Evolutionary conservation across 2,797 vertebrate species (phyloP).

Genomic region (Astyanax mexicanus): DNA sequence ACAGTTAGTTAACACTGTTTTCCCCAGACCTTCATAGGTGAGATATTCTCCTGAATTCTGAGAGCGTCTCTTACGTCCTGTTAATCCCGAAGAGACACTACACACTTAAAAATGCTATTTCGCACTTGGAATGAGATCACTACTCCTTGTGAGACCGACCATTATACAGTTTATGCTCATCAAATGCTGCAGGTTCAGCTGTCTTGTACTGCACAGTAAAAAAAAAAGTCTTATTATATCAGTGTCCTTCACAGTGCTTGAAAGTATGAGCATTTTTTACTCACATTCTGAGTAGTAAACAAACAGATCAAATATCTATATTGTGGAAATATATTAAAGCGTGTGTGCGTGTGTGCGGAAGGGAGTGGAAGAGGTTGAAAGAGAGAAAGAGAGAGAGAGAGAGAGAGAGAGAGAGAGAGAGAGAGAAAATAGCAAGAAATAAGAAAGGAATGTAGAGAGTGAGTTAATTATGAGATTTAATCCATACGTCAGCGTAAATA

Average conservation of each 20-base stretch:
- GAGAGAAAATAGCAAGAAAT: no score
- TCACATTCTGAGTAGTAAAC: not conserved
- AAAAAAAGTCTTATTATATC: not conserved
- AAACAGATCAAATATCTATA: not conserved
- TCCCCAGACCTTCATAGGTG: not conserved
- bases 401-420: no score
- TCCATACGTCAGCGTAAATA: no score
- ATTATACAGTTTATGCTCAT: not conserved
- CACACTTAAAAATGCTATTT: not conserved
- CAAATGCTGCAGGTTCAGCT: not conserved
- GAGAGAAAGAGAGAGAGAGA: no score
- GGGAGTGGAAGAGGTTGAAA: no score
- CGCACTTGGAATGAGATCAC: conserved; percentile 1
- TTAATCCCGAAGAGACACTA: conserved; percentile 1
- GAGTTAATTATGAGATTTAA: no score
- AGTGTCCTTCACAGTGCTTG: not conserved
- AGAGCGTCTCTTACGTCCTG: not conserved
- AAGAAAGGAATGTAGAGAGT: no score
- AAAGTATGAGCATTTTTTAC: not conserved
- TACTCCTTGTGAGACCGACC: not conserved
- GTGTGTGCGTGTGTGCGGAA: no score
- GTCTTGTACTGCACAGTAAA: not conserved
- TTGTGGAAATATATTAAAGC: not conserved
- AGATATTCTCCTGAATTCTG: not conserved
- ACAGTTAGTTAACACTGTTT: not conserved